Base-by-base conservation (phyloP, 2,888 invertebrate genomes). In the Eilema sororculum region DNA sequence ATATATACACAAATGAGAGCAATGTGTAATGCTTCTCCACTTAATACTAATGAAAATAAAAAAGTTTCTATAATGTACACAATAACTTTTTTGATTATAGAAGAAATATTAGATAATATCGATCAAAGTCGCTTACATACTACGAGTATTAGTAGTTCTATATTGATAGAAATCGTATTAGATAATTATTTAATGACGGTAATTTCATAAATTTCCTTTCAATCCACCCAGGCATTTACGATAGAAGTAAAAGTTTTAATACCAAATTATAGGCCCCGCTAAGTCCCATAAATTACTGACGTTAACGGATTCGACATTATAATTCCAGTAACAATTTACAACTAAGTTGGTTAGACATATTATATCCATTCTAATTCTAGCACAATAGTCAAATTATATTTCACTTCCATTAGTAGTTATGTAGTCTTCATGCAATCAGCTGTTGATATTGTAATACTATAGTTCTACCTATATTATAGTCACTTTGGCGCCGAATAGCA, bases 161-260 rank as follows among this genome's bases (percentile, higher is more conserved):
- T 72, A 74, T 75, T 67, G 59, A 79, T 76, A 65, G 72, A 70
- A 76, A 76, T 63, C 62, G 68, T 67, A 56, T 63, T 66, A 59
- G 57, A 67, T 77, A 71, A 67, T 69, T 65, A 69, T 65, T 70
- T 80, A 80, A 78, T 77, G 63, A 68, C 68, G 2, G 74, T 71
- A 75, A 82, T 81, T 71, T 67, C 69, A 59, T 46, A 61, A 75
- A 71, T 68, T 73, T 33, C 73, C 71, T 77, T 69, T 73, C 78
- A 69, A 72, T 65, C n/a, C 64, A 70, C 62, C 37, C 62, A 33
- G 60, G 37, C 69, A 71, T 71, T 78, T 75, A 77, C 74, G 46
- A 64, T 66, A 65, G 63, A 66, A 80, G 82, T 78, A 81, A 81
- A 82, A 81, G 75, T 80, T 77, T 77, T 68, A 33, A 72, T 72